Percentiles rank a stretch among this genome's conserved stretches.
Evolutionary conservation across 2,797 vertebrate genomes (phyloP).

Genomic region (Oryzias dopingdopingensis): DNA sequence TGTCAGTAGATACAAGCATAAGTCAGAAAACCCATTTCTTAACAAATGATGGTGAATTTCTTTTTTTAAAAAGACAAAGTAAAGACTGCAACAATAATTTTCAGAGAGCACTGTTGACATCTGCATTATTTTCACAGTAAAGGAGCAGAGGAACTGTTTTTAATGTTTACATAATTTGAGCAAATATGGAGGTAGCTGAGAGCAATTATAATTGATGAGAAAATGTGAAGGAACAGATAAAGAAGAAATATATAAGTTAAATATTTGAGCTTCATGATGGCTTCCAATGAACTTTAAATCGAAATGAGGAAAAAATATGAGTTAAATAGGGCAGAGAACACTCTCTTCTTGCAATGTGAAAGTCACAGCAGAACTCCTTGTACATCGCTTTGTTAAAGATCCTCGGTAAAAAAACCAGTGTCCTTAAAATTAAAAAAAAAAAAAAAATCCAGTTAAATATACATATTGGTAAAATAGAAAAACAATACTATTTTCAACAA

Average conservation of each 20-base stretch:
- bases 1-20: conserved; percentile 68
- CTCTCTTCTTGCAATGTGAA: background rate
- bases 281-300: conserved; percentile 13
- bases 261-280: conserved; percentile 16
- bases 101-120: conserved; percentile 1
- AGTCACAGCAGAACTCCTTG: conserved; percentile 13
- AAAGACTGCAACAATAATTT: conserved; percentile 9
- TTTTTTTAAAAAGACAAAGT: conserved; percentile 1
- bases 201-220: conserved; percentile 4
- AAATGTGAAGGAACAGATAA: conserved; percentile 15
- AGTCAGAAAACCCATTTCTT: conserved; percentile 54
- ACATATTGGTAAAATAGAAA: too few species aligned
- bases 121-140: background rate
- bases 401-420: background rate
- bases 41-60: conserved; percentile 2
- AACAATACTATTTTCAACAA: too few species aligned
- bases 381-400: background rate
- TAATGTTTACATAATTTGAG: background rate
- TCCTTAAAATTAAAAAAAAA: too few species aligned
- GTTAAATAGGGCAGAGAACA: background rate
- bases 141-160: conserved; percentile 1
- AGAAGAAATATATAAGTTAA: conserved; percentile 18
- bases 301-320: conserved; percentile 9
- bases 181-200: too few species aligned
- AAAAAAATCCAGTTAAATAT: too few species aligned